phyloP scores from a whole-genome alignment of 2,113 vertebrate genomes.

The Meles meles region DNA sequence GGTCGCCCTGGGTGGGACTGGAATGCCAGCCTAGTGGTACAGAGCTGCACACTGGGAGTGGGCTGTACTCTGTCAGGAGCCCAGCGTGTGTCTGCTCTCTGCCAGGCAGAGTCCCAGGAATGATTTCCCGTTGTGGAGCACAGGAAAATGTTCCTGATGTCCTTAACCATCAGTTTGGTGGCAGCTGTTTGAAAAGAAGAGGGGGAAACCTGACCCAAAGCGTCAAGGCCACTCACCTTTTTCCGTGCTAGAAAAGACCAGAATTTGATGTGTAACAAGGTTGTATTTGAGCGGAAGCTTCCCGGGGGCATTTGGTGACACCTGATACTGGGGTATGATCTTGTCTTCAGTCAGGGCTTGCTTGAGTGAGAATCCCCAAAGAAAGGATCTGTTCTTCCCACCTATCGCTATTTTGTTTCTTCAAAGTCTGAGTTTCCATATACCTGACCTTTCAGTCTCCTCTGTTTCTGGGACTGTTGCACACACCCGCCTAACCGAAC shows the following conservation, averaged over 20 bases:
- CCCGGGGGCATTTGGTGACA: background rate
- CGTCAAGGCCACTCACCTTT: background rate
- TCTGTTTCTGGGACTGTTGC: background rate
- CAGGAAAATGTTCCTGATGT: background rate
- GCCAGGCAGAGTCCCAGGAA: background rate
- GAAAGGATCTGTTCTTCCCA: background rate
- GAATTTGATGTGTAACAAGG: background rate
- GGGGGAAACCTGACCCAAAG: background rate
- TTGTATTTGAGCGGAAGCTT: background rate
- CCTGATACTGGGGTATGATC: background rate
- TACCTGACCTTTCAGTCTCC: background rate
- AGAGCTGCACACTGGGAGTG: background rate
- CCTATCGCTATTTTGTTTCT: background rate
- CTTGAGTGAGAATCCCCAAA: too few relatives aligned
- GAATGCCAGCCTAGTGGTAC: background rate
- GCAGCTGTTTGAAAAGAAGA: background rate
- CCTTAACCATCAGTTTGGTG: background rate
- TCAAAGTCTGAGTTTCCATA: background rate
- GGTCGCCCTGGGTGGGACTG: background rate
- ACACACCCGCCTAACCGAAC: background rate
- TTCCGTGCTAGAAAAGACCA: background rate
- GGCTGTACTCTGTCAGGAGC: too few relatives aligned
- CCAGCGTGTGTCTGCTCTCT: fast-evolving
- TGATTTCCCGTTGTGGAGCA: fast-evolving
- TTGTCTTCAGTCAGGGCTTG: background rate